A percentile compares a stretch with the other conserved stretches of the same genome.
phyloP scores from a whole-genome alignment of 2,797 vertebrate genomes.

The Oreochromis grahami region DNA sequence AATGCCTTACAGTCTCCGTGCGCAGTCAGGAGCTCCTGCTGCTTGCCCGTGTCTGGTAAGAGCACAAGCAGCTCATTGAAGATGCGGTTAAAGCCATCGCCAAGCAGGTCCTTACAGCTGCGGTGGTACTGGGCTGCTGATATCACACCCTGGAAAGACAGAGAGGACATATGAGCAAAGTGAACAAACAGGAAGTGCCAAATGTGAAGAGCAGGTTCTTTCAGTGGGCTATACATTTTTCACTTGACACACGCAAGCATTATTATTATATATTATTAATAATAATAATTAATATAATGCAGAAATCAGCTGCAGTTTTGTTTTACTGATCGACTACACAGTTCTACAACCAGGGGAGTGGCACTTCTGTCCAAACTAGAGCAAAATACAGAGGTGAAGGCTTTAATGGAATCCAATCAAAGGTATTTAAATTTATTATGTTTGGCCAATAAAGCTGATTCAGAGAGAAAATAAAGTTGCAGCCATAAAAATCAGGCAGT shows the following conservation, averaged over 20 bases:
- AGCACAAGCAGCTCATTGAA: constrained; percentile 94
- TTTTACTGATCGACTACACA: neutral
- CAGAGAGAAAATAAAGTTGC: neutral
- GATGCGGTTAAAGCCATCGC: constrained; percentile 88
- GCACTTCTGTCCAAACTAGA: neutral
- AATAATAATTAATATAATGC: neutral
- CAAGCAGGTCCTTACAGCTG: constrained; percentile 91
- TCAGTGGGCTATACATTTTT: neutral
- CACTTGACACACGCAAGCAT: neutral
- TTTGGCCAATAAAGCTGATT: neutral
- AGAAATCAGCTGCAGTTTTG: neutral
- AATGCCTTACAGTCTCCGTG: constrained; percentile 80
- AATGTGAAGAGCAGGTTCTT: neutral
- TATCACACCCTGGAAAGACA: constrained; percentile 82
- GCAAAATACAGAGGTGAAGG: neutral
- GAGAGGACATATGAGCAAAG: neutral
- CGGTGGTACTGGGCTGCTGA: constrained; percentile 89
- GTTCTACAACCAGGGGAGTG: neutral
- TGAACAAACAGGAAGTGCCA: neutral
- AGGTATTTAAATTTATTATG: neutral
- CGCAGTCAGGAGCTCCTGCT: constrained; percentile 93
- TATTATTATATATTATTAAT: neutral
- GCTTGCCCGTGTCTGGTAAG: constrained; percentile 90
- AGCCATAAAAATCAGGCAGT: neutral
- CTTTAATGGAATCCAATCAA: neutral